phyloP scores from a whole-genome alignment of 2,797 vertebrate genomes.

The Acanthopagrus latus region DNA sequence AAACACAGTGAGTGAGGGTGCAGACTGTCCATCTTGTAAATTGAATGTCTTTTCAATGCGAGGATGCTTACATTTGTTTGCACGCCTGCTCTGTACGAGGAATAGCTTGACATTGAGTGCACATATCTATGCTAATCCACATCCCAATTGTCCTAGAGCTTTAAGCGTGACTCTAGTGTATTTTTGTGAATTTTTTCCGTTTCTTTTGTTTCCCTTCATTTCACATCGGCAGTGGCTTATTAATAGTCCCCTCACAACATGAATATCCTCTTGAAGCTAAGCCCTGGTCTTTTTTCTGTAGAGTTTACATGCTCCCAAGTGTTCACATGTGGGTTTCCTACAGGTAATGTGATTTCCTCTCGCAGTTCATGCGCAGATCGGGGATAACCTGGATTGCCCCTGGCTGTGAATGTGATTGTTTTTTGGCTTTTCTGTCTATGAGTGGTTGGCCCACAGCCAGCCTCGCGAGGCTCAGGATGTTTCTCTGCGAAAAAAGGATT shows the following conservation, averaged over 20 bases:
- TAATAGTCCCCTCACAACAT: not conserved
- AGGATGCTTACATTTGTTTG: not conserved
- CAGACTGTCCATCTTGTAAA: no score
- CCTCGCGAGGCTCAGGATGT: not conserved
- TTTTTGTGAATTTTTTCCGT: not conserved
- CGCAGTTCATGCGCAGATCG: not conserved
- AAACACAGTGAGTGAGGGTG: not conserved
- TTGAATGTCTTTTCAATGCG: not conserved
- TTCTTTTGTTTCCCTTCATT: not conserved
- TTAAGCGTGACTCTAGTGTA: not conserved
- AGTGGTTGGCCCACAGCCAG: not conserved
- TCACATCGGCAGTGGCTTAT: not conserved
- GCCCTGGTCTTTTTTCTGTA: not conserved
- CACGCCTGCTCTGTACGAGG: not conserved
- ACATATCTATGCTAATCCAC: not conserved
- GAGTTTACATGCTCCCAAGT: not conserved
- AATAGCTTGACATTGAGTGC: not conserved
- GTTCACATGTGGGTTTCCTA: conserved; percentile 1
- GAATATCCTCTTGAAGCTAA: not conserved
- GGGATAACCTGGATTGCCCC: not conserved
- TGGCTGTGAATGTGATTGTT: conserved; percentile 3
- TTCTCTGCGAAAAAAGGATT: not conserved
- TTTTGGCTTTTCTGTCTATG: not conserved
- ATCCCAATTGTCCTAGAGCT: not conserved
- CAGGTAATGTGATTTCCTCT: conserved; percentile 1